These are phyloP conservation scores for Parthenolecanium corni DNA, from an alignment of 2,888 invertebrate species.

Conservation along the genomic window DNA sequence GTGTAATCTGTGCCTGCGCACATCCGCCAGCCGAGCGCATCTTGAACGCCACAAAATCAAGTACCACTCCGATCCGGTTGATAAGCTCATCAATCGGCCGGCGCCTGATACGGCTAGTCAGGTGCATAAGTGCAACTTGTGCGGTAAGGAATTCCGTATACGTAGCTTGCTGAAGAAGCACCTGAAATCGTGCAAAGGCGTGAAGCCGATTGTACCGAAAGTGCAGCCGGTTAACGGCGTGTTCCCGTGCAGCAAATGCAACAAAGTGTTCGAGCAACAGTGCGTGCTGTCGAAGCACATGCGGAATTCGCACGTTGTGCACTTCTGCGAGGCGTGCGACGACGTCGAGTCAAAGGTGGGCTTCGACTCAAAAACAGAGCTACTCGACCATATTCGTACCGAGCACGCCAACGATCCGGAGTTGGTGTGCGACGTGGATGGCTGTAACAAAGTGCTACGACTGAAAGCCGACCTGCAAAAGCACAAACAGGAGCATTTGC, in stretches of 20 bases:
- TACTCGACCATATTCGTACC: conserved; percentile 44
- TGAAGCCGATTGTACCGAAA: conserved; percentile 35
- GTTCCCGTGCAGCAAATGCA: conserved; percentile 45
- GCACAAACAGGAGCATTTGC: conserved; percentile 43
- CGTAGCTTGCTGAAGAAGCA: conserved; percentile 46
- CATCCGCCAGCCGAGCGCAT: conserved; percentile 48
- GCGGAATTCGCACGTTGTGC: conserved; percentile 43
- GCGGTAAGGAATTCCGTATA: conserved; percentile 41
- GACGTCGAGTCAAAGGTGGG: conserved; percentile 39
- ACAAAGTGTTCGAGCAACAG: conserved; percentile 44
- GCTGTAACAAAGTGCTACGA: conserved; percentile 45
- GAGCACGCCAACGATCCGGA: conserved; percentile 45
- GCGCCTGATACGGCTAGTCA: background rate
- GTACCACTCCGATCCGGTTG: conserved; percentile 33
- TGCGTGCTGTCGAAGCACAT: conserved; percentile 45
- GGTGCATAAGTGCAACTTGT: conserved; percentile 30
- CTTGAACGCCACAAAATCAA: conserved; percentile 44
- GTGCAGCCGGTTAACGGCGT: conserved; percentile 33
- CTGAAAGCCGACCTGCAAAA: conserved; percentile 43
- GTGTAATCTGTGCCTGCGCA: conserved; percentile 47
- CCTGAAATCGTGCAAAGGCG: conserved; percentile 45
- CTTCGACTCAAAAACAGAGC: conserved; percentile 45
- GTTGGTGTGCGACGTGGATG: conserved; percentile 41
- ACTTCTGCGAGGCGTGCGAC: conserved; percentile 47
- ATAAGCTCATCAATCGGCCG: conserved; percentile 24